phyloP scores from a whole-genome alignment of 2,113 vertebrate genomes.

The rabbit (Oryctolagus cuniculus) region DNA sequence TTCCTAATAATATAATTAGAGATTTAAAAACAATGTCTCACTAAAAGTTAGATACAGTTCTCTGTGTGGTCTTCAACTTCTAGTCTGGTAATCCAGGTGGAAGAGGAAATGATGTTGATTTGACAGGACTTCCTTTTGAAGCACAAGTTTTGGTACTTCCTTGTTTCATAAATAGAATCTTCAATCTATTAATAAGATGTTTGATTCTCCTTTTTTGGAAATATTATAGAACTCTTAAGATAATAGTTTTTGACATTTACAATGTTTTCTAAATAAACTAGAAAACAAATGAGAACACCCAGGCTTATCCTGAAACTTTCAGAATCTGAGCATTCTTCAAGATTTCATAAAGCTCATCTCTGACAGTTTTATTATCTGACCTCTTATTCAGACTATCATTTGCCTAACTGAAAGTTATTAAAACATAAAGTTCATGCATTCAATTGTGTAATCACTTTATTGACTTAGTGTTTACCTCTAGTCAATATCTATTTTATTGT shows the following conservation, averaged over 20 bases:
- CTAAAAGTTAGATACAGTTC: not conserved
- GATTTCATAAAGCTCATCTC: not conserved
- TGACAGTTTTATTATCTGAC: not conserved
- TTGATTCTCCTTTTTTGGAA: not conserved
- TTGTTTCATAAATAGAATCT: constrained; percentile 19
- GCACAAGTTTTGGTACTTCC: not conserved
- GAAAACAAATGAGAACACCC: not conserved
- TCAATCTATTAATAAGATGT: constrained; percentile 15
- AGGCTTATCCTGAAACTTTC: not conserved
- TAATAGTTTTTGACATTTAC: constrained; percentile 4
- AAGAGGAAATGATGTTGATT: not conserved
- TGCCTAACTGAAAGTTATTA: not conserved
- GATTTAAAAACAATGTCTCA: not conserved
- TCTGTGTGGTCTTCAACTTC: not conserved
- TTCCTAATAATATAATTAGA: not conserved
- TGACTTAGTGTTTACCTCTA: not conserved
- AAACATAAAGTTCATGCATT: not conserved
- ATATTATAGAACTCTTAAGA: not conserved
- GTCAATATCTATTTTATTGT: constrained; percentile 17
- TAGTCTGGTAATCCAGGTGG: not conserved
- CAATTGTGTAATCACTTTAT: not conserved
- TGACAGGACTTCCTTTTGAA: not conserved
- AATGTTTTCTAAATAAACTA: not conserved
- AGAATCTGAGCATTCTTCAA: not conserved
- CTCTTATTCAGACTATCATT: not conserved